Base-by-base conservation (phyloP, 2,888 invertebrate species). In the Callyntrura sp. region DNA sequence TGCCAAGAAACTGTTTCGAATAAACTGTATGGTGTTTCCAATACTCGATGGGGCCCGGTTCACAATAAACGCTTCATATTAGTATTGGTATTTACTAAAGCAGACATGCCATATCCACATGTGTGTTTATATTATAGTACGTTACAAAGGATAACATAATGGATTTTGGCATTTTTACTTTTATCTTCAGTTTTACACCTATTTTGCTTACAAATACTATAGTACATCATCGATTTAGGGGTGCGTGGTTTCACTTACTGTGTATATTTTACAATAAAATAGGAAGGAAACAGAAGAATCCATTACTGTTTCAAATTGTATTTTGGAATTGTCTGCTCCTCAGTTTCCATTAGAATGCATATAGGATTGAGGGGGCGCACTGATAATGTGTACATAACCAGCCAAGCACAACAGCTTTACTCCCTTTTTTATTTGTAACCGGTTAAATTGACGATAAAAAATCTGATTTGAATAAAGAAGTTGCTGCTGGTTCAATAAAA, bases 371-470 rank as follows among this genome's bases (percentile, higher is more conserved):
- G n/a, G 76, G 76, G 76, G 51, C 51, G 76, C 76, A 76, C 51
- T 76, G 12, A 8, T 76, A 76, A 76, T 76, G 35, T 35, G 57
- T 23, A 60, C 60, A 60, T 60, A 60, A 35, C 35, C 35, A 76
- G 25, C 48, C 12, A 76, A 62, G 23, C 20, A 14, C 68, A 68
- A 3, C 45, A 23, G 11, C 11, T 45, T 51, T 76, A 23, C 14
- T n/a, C 25, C 51, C 25, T 51, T 76, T 76, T 51, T 76, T 76
- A 76, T 76, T 76, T 76, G 76, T 76, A 76, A 9, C n/a, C 55
- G 51, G 76, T 76, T 76, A 76, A 76, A 76, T 76, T 76, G 76
- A 76, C 76, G 76, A 76, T 76, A 76, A 76, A 76, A 51, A 76
- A 76, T 76, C 76, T 51, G 76, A 76, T 76, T 76, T 76, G 76